Base-by-base conservation (phyloP, 2,888 invertebrate genomes). In the Diarsia mendica region DNA sequence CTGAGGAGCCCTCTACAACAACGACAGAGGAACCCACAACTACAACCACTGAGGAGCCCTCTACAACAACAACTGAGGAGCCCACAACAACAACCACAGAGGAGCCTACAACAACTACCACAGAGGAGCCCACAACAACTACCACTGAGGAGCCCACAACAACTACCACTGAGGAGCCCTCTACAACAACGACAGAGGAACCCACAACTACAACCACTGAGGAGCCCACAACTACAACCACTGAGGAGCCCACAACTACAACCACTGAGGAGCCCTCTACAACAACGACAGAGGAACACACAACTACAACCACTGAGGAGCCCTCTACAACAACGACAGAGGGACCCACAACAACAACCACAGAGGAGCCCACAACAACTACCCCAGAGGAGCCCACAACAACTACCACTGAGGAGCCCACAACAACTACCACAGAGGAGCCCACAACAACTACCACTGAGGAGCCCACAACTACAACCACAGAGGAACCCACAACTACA, bases 221-320 rank as follows among this genome's bases (percentile, higher is more conserved):
- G 8, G 8, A 39, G 6, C 11, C 44, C 2, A 71, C 73, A 1
- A 67, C 67, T 0, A 67, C 18, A 5, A 51, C 51, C 20, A 51
- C 51, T 8, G 46, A 23, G 18, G 64, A 23, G 10, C 20, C 39
- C 2, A 44, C 77, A 0, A 67, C 58, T 0, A 76, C 76, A 9
- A 71, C 84, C 1, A 78, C 74, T 8, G 55, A 72, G 13, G 61
- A 4, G 9, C 53, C 73, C 0, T 67, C 68, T 1, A 51, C 51
- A 8, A 20, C 20, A 20, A 51, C 51, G 1, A 51, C 51, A 2
- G 51, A 51, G 51, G 51, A 51, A 3, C 51, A 20, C 3, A 39
- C 67, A 0, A 55, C 39, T 0, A 74, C 72, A 0, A 72, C 72
- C 3, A 20, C 51, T 2, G 60, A 75, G 18, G 53, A 15, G 15